A percentile compares a stretch with the other conserved stretches of the same genome.
Conservation (phyloP, 2,888 invertebrate species). For the Cephonodes hylas region DNA sequence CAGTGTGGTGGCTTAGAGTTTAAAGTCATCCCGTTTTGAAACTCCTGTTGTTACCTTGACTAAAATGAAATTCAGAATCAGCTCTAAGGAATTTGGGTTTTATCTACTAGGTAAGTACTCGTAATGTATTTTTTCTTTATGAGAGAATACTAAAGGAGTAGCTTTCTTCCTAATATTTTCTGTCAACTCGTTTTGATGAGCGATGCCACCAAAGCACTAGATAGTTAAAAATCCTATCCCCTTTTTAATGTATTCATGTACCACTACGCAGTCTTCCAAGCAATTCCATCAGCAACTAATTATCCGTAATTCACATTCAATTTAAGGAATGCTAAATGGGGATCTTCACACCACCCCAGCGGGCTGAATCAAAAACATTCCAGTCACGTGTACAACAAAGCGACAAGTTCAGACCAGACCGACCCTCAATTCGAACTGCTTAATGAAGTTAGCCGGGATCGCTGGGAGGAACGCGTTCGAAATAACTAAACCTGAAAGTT, state of each 20-base stretch:
- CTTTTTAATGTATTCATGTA: background rate
- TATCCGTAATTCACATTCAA: slow-evolving; percentile 19
- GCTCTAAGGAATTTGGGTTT: too few relatives aligned
- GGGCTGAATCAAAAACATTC: slow-evolving; percentile 38
- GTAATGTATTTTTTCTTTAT: too few relatives aligned
- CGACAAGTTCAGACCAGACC: slow-evolving; percentile 41
- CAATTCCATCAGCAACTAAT: background rate
- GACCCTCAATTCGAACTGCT: slow-evolving; percentile 40
- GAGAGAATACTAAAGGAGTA: too few relatives aligned
- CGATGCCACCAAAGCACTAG: too few relatives aligned
- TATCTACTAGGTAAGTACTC: too few relatives aligned
- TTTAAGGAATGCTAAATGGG: slow-evolving; percentile 25
- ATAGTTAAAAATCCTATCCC: too few relatives aligned
- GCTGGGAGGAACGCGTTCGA: slow-evolving; percentile 22
- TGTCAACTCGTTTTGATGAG: background rate
- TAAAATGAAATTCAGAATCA: too few relatives aligned
- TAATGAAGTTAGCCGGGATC: slow-evolving; percentile 50
- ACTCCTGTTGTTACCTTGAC: too few relatives aligned
- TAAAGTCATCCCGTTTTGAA: too few relatives aligned
- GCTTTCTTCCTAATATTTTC: background rate
- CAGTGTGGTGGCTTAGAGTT: too few relatives aligned
- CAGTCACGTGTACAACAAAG: slow-evolving; percentile 42
- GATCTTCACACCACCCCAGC: slow-evolving; percentile 36
- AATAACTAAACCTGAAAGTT: slow-evolving; percentile 24
- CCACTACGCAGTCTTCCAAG: background rate